A percentile compares a stretch with the other conserved stretches of the same genome.
Conservation (phyloP, 2,797 vertebrate genomes). For the Poeciliopsis gracilis region DNA sequence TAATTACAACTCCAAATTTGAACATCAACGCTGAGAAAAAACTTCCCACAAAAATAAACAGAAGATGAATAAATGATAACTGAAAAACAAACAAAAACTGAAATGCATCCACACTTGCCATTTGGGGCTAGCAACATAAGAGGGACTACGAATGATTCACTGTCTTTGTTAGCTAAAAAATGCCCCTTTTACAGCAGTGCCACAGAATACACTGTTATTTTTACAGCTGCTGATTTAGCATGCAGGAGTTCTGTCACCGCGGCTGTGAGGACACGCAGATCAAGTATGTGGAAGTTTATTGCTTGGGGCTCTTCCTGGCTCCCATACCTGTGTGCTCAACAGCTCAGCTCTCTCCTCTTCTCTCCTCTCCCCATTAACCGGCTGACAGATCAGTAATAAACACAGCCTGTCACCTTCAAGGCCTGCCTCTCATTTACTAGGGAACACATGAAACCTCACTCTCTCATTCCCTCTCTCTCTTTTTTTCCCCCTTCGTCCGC, state of each 20-base stretch:
- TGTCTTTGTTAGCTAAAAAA: slow-evolving; percentile 18
- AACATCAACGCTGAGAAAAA: neutral
- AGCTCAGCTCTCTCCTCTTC: slow-evolving; percentile 67
- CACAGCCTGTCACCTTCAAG: slow-evolving; percentile 86
- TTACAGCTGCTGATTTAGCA: slow-evolving; percentile 36
- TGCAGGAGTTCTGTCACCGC: slow-evolving; percentile 44
- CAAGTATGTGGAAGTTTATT: slow-evolving; percentile 61
- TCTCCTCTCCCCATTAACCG: slow-evolving; percentile 82
- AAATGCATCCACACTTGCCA: neutral
- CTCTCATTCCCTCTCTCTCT: slow-evolving; percentile 46
- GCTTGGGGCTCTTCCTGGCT: slow-evolving; percentile 61
- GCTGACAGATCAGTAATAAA: slow-evolving; percentile 88
- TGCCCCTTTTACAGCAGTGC: slow-evolving; percentile 26
- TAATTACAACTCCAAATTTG: neutral
- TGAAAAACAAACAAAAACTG: neutral
- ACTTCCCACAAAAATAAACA: neutral
- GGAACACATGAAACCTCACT: slow-evolving; percentile 78
- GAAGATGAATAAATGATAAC: neutral
- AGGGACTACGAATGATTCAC: neutral
- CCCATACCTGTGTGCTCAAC: slow-evolving; percentile 62
- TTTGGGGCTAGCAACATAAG: neutral
- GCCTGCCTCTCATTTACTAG: slow-evolving; percentile 83
- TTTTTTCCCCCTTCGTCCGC: slow-evolving; percentile 61
- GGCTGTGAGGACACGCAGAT: slow-evolving; percentile 63
- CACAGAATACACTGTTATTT: slow-evolving; percentile 22